Base-by-base conservation (phyloP, 2,113 vertebrate genomes). In the Daboia siamensis region DNA sequence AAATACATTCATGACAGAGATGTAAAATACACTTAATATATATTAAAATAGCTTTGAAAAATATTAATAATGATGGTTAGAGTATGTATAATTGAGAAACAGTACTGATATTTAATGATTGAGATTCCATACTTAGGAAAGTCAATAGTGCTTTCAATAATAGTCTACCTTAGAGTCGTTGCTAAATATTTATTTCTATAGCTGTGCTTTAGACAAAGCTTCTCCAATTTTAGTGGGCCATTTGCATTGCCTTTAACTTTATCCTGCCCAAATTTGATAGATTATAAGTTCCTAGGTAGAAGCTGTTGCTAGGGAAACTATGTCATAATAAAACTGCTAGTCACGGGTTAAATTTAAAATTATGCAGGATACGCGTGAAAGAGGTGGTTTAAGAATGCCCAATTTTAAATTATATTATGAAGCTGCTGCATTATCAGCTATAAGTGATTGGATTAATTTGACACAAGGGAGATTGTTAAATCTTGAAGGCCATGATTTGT, bases 31-130 rank as follows among this genome's bases (percentile, higher is more conserved):
- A 90, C 21, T 48, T 93, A 87, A 15, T 0, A 0, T 46, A 61
- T 23, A 59, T 15, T 86, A 74, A 39, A 33, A 0, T 0, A 87
- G 51, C 92, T 87, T 95, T 20, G 69, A 48, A 92, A 1, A 55
- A 44, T 54, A 44, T 93, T 20, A 93, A 92, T 46, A 92, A 2
- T 54, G 74, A 54, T 26, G 91, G n/a, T 85, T 52, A 92, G 48
- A 39, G 0, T 0, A 3, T 1, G 74, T 0, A 1, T 92, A 33
- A 87, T 4, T 59, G 29, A 54, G 6, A 39, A 87, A 20, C 24
- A 52, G 13, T 39, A 54, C 17, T 52, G 57, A 33, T 23, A 61
- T 33, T 87, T 61, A 87, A 64, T 64, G 17, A 91, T 29, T 5
- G 6, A 44, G 15, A 91, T 51, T 61, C 3, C 4, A 87, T 74